Percentiles rank a stretch among this genome's conserved stretches.
Conservation (phyloP, 2,113 vertebrate genomes). For the Nibea coibor region DNA sequence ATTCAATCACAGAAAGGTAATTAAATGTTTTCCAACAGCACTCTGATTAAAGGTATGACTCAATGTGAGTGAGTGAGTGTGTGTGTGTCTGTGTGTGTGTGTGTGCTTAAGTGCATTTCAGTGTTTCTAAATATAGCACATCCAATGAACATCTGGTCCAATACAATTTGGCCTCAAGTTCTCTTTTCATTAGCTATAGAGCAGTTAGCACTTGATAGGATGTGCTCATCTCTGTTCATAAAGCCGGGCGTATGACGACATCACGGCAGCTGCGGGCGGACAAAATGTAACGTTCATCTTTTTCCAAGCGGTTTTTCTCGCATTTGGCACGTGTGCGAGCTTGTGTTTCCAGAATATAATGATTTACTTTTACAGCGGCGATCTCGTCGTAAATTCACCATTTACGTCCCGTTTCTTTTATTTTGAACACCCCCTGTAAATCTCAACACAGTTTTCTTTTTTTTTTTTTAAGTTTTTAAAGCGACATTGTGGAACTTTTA, state of each 20-base stretch:
- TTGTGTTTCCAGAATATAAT: neutral
- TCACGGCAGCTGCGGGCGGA: conserved; percentile 29
- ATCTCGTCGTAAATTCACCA: neutral
- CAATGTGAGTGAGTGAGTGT: neutral
- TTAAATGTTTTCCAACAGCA: conserved; percentile 55
- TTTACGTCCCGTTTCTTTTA: neutral
- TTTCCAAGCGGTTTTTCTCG: neutral
- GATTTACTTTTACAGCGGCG: neutral
- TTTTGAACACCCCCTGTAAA: neutral
- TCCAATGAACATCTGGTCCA: conserved; percentile 72
- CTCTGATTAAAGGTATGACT: conserved; percentile 62
- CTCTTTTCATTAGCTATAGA: conserved; percentile 78
- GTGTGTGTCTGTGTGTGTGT: neutral
- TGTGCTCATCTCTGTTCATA: conserved; percentile 74
- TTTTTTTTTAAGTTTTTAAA: neutral
- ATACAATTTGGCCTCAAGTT: conserved; percentile 75
- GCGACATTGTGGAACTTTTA: no score
- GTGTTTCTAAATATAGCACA: conserved; percentile 62
- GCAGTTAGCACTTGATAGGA: conserved; percentile 74
- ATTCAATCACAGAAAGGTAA: conserved; percentile 58
- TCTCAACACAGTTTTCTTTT: neutral
- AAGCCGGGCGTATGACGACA: conserved; percentile 52
- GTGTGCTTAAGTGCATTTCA: conserved; percentile 28
- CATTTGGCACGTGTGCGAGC: neutral
- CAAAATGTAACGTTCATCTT: conserved; percentile 17